phyloP scores from a whole-genome alignment of 2,113 vertebrate species.

The Neolamprologus falcicula region DNA sequence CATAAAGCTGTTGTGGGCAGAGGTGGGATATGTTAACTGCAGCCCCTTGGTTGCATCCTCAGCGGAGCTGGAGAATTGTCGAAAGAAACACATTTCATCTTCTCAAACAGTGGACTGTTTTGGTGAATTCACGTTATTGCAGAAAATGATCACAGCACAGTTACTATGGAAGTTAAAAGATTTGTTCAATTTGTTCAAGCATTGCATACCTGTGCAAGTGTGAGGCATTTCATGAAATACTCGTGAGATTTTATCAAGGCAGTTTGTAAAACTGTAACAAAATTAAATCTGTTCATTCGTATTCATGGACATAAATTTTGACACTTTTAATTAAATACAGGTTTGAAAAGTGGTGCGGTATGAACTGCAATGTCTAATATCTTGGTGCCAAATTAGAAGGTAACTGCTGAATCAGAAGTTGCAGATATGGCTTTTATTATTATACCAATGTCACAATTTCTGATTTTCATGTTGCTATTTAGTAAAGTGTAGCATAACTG shows the following conservation, averaged over 20 bases:
- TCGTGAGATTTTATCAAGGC: background rate
- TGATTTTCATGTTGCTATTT: background rate
- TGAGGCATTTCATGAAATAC: background rate
- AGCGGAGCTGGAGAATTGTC: background rate
- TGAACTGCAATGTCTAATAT: background rate
- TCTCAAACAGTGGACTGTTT: background rate
- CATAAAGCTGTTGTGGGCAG: background rate
- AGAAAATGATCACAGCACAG: background rate
- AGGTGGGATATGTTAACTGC: background rate
- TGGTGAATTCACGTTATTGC: background rate
- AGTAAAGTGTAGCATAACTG: background rate
- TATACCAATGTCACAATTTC: background rate
- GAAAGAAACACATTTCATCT: background rate
- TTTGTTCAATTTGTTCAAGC: background rate
- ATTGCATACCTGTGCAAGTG: background rate
- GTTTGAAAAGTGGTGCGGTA: fast-evolving
- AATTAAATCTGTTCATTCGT: background rate
- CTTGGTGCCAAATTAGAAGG: background rate
- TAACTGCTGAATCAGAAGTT: background rate
- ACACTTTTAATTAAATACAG: background rate
- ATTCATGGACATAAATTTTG: background rate
- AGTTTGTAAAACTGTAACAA: background rate
- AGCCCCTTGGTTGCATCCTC: background rate
- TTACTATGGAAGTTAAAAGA: background rate
- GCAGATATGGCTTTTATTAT: background rate